These are phyloP conservation scores for Tetrao urogallus DNA, from an alignment of 2,113 vertebrate species.

Conservation along the genomic window DNA sequence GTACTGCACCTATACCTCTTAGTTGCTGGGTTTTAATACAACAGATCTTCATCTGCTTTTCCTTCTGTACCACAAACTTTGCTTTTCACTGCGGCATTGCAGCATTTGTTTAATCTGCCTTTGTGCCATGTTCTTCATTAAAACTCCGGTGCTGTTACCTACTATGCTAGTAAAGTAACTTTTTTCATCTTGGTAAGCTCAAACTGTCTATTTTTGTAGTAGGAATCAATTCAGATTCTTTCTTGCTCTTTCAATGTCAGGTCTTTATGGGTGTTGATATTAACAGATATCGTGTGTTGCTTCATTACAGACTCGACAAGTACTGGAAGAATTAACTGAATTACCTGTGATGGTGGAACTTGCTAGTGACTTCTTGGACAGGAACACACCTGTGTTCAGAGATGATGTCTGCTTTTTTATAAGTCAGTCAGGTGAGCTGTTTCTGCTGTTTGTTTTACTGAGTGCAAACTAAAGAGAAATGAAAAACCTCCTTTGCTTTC, in stretches of 20 bases:
- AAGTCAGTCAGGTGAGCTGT: constrained; percentile 92
- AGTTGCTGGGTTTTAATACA: not conserved
- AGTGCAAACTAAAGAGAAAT: not conserved
- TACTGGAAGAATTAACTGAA: constrained; percentile 94
- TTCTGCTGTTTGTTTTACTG: not conserved
- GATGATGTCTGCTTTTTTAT: constrained; percentile 98
- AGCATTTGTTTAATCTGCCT: not conserved
- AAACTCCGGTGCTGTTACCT: not conserved
- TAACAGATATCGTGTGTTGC: not conserved
- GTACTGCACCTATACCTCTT: not conserved
- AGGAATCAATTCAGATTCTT: not conserved
- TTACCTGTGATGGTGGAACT: constrained; percentile 98
- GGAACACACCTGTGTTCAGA: constrained; percentile 95
- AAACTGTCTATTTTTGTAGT: not conserved
- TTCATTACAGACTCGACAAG: constrained; percentile 88
- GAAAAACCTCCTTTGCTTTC: not conserved
- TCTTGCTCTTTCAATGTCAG: not conserved
- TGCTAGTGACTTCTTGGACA: constrained; percentile 95
- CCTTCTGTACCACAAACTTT: not conserved
- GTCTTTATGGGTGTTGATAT: not conserved
- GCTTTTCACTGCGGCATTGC: not conserved
- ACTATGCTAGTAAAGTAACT: not conserved
- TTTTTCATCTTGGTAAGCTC: not conserved
- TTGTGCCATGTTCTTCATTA: not conserved
- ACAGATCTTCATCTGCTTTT: not conserved